Percentiles rank a stretch among this genome's conserved stretches.
Evolutionary conservation across 2,888 invertebrate genomes (phyloP).

Genomic region (Achlya flavicornis): DNA sequence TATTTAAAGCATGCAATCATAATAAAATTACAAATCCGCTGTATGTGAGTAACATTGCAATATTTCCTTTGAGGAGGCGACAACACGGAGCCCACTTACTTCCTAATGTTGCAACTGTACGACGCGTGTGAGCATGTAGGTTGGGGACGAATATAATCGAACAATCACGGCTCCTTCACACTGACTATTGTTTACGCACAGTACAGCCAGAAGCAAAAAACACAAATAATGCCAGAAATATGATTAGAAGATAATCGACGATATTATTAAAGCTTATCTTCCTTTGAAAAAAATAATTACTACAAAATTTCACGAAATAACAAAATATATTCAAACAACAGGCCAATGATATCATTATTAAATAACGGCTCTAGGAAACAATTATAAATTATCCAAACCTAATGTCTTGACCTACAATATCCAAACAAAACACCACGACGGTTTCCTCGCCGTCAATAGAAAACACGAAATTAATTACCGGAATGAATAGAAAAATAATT

Average conservation of each 20-base stretch:
- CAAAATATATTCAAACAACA: too few species aligned
- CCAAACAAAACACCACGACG: not conserved
- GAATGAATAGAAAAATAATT: slow-evolving; percentile 10
- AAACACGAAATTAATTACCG: slow-evolving; percentile 2
- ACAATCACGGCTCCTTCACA: slow-evolving; percentile 13
- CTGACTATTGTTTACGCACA: slow-evolving; percentile 9
- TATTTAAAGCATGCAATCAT: too few species aligned
- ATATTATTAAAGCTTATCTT: too few species aligned
- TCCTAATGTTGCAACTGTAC: slow-evolving; percentile 61
- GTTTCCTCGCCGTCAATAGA: not conserved
- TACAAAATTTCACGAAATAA: too few species aligned
- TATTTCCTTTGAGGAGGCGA: slow-evolving; percentile 22
- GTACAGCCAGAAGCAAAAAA: too few species aligned
- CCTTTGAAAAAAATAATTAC: too few species aligned
- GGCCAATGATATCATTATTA: not conserved
- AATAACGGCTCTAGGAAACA: not conserved
- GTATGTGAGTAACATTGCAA: slow-evolving; percentile 19
- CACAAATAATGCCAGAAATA: too few species aligned
- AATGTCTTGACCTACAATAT: not conserved
- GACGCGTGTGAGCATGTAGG: slow-evolving; percentile 57
- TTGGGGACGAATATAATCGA: slow-evolving; percentile 55
- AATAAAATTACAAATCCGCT: slow-evolving; percentile 12
- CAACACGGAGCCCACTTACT: slow-evolving; percentile 26
- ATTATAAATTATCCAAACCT: too few species aligned
- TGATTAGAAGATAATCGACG: too few species aligned